A percentile compares a stretch with the other conserved stretches of the same genome.
Conservation (phyloP, 2,888 invertebrate species). For the Hololepta plana region DNA sequence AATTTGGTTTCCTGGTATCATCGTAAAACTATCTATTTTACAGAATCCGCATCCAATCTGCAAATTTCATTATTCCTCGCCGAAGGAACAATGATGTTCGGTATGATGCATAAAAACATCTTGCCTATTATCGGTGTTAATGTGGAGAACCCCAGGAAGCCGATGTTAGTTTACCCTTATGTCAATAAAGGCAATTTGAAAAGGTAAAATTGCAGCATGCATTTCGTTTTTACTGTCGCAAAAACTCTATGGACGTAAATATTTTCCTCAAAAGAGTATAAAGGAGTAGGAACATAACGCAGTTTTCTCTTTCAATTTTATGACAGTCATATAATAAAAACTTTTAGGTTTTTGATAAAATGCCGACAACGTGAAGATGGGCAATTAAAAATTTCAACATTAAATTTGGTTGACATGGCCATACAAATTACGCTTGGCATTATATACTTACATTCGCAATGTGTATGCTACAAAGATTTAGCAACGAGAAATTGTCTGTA, state of each 20-base stretch:
- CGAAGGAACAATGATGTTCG: slow-evolving; percentile 57
- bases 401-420: slow-evolving; percentile 43
- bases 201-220: slow-evolving; percentile 30
- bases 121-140: slow-evolving; percentile 53
- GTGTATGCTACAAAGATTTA: slow-evolving; percentile 77
- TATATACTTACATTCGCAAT: slow-evolving; percentile 73
- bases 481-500: slow-evolving; percentile 86
- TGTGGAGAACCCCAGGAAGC: slow-evolving; percentile 32
- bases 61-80: slow-evolving; percentile 52
- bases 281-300: no score
- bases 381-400: slow-evolving; percentile 31
- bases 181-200: slow-evolving; percentile 53
- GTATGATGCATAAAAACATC: slow-evolving; percentile 52
- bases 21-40: no score
- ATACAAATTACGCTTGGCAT: slow-evolving; percentile 71
- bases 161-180: slow-evolving; percentile 54
- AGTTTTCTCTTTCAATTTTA: no score
- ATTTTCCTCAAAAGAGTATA: no score
- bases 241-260: no score
- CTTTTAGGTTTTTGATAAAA: slow-evolving; percentile 24
- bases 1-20: no score
- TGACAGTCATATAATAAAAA: no score
- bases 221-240: no score
- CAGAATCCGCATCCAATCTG: slow-evolving; percentile 52
- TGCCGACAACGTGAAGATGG: slow-evolving; percentile 24